These are phyloP conservation scores for Etheostoma cragini DNA, from an alignment of 2,113 vertebrate genomes.

Conservation along the genomic window DNA sequence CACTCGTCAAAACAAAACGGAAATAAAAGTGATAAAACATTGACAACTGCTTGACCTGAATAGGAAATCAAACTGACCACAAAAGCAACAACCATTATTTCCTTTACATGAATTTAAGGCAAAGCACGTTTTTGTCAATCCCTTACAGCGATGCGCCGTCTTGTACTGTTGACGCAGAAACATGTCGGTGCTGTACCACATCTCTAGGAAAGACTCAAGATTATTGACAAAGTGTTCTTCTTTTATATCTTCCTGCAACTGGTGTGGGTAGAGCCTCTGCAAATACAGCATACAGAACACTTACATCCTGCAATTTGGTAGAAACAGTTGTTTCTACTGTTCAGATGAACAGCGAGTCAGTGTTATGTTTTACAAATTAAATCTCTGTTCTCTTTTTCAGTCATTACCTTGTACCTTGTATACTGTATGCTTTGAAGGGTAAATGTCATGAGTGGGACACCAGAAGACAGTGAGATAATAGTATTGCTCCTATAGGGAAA, in stretches of 20 bases:
- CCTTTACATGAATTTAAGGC: background rate
- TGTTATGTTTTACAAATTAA: background rate
- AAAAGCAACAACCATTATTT: background rate
- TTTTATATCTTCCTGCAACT: background rate
- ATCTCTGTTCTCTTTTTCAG: background rate
- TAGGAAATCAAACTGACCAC: slow-evolving; percentile 13
- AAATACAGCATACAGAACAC: background rate
- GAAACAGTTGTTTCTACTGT: background rate
- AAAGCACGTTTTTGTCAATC: background rate
- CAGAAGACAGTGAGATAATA: background rate
- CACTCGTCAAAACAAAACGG: background rate
- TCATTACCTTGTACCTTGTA: background rate
- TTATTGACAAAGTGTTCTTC: background rate
- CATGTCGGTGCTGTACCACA: background rate
- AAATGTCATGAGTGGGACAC: background rate
- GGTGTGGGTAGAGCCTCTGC: background rate
- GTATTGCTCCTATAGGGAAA: background rate
- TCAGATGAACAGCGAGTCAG: background rate
- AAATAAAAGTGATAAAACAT: background rate
- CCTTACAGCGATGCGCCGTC: background rate
- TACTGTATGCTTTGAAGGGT: background rate
- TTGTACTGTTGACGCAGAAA: slow-evolving; percentile 9
- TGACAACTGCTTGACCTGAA: background rate
- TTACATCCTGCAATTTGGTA: background rate
- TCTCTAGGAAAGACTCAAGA: background rate